Percentiles rank a stretch among this genome's conserved stretches.
These are phyloP conservation scores for Marcusenius ussheri DNA, from an alignment of 2,113 vertebrate genomes.

Conservation along the genomic window DNA sequence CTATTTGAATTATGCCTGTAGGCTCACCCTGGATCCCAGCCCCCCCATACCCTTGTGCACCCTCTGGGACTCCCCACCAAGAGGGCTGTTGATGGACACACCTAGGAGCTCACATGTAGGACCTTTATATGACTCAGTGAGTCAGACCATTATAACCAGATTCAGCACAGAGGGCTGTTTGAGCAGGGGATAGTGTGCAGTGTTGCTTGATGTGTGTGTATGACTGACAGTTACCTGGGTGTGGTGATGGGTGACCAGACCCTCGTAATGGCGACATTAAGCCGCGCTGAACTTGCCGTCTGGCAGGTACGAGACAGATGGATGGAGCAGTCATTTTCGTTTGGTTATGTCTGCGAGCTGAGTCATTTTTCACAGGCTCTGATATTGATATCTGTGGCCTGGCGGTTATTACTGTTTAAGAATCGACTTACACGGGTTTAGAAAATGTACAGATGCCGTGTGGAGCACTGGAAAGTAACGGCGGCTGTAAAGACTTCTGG, in stretches of 20 bases:
- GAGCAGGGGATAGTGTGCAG: neutral
- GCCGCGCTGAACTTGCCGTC: neutral
- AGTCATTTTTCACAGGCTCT: neutral
- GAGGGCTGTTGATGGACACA: neutral
- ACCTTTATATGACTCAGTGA: neutral
- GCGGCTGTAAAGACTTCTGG: neutral
- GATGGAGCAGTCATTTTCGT: neutral
- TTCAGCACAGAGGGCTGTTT: neutral
- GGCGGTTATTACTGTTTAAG: neutral
- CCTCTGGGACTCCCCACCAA: neutral
- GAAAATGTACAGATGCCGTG: neutral
- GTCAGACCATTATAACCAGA: neutral
- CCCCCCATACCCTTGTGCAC: neutral
- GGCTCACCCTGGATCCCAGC: neutral
- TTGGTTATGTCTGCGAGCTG: neutral
- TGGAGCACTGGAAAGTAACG: neutral
- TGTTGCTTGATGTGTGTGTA: neutral
- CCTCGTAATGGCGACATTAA: neutral
- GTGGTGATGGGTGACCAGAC: neutral
- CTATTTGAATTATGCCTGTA: neutral
- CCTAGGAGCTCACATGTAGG: neutral
- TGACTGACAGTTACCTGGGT: neutral
- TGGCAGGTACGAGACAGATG: constrained; percentile 1
- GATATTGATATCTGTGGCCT: neutral
- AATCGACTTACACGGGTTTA: neutral